A percentile compares a stretch with the other conserved stretches of the same genome.
phyloP scores from a whole-genome alignment of 2,888 invertebrate genomes.

The Dasypogon diadema region DNA sequence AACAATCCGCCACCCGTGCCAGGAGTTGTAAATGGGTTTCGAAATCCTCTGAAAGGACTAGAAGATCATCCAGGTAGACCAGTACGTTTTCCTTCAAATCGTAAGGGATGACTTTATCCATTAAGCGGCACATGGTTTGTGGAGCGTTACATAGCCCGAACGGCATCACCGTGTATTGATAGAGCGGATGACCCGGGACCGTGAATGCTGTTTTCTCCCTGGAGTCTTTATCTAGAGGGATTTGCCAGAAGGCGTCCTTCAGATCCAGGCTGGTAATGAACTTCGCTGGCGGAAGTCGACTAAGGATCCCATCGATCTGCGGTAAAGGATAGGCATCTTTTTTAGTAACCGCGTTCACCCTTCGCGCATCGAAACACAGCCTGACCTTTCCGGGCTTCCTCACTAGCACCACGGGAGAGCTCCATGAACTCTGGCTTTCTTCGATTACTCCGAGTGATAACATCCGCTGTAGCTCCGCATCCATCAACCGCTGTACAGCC shows the following conservation, averaged over 20 bases:
- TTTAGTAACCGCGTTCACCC: neutral
- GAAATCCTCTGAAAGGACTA: neutral
- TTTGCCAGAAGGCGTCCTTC: too few species aligned
- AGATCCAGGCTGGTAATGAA: too few species aligned
- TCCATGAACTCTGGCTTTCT: conserved; percentile 19
- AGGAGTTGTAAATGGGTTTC: neutral
- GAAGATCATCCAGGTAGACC: neutral
- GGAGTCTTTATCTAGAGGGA: neutral
- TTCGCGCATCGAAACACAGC: neutral
- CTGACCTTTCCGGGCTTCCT: neutral
- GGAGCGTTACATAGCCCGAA: too few species aligned
- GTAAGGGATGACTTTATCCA: neutral
- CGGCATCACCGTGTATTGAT: conserved; percentile 46
- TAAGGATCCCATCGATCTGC: neutral
- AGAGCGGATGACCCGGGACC: neutral
- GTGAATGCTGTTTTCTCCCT: conserved; percentile 37
- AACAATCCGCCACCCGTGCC: neutral
- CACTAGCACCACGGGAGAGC: neutral
- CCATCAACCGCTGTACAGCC: neutral
- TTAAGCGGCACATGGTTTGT: neutral
- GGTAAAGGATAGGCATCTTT: neutral
- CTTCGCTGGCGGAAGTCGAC: neutral
- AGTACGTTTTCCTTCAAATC: too few species aligned
- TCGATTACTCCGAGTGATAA: too few species aligned
- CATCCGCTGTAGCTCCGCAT: too few species aligned